A percentile compares a stretch with the other conserved stretches of the same genome.
These are phyloP conservation scores for Nothoprocta pentlandii DNA, from an alignment of 2,113 vertebrate genomes.

Conservation along the genomic window DNA sequence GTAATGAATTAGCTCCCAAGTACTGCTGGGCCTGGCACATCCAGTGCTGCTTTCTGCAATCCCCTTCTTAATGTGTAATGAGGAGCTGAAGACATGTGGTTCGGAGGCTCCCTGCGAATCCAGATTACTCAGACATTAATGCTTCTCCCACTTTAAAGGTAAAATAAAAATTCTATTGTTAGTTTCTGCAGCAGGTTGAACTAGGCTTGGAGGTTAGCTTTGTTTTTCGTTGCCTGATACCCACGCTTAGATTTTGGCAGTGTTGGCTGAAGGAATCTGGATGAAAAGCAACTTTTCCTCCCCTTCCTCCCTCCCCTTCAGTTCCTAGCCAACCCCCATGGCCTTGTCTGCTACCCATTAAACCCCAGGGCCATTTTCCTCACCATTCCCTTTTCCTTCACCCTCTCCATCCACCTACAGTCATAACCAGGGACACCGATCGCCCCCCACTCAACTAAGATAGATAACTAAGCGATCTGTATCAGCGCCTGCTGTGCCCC, in stretches of 20 bases:
- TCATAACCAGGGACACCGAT: accelerated
- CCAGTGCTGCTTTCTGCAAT: constrained; percentile 64
- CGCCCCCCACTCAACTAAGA: neutral
- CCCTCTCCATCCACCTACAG: neutral
- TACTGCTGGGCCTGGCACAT: constrained; percentile 70
- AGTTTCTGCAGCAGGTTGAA: neutral
- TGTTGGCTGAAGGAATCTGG: neutral
- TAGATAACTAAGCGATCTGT: neutral
- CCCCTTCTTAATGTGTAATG: constrained; percentile 69
- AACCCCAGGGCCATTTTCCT: neutral
- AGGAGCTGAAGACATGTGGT: constrained; percentile 62
- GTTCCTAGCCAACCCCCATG: accelerated
- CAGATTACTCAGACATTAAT: constrained; percentile 59
- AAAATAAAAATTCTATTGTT: constrained; percentile 17
- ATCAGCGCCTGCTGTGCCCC: neutral
- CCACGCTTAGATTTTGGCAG: neutral
- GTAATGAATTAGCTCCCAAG: constrained; percentile 78
- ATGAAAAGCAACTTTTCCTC: neutral
- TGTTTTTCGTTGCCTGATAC: neutral
- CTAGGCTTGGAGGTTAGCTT: neutral
- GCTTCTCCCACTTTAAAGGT: neutral
- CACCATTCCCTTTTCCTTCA: neutral
- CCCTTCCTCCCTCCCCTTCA: neutral
- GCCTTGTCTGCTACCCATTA: accelerated
- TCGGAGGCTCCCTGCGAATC: constrained; percentile 61